Evolutionary conservation across 2,888 invertebrate genomes (phyloP).

Genomic region (Syrphus vitripennis): DNA sequence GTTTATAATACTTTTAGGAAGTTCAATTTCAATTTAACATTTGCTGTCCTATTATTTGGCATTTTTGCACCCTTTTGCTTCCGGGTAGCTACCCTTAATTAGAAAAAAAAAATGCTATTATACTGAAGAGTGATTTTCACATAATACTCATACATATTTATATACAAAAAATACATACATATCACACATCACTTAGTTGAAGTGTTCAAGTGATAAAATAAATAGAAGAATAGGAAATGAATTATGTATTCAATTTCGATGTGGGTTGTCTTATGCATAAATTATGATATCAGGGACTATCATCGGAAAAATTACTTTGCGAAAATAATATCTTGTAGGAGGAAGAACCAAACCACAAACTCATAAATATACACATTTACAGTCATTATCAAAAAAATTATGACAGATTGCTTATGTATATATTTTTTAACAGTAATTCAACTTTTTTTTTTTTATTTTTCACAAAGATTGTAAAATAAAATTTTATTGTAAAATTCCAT

Average conservation of each 20-base stretch:
- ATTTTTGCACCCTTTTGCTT: not conserved
- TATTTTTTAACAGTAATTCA: too few relatives aligned
- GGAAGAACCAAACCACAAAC: not conserved
- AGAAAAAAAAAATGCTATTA: not conserved
- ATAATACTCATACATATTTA: not conserved
- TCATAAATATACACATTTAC: not conserved
- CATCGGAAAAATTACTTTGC: conserved; percentile 40
- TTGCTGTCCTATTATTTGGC: conserved; percentile 1
- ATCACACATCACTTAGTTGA: not conserved
- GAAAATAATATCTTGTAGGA: not conserved
- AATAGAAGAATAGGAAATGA: conserved; percentile 12
- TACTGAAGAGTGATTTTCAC: not conserved
- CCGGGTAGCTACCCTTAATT: conserved; percentile 15
- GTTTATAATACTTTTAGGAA: conserved; percentile 8
- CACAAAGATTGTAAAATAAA: too few relatives aligned
- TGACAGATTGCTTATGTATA: too few relatives aligned
- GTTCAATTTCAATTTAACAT: conserved; percentile 29
- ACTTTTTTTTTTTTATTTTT: too few relatives aligned
- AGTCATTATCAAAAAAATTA: not conserved
- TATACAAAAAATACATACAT: not conserved
- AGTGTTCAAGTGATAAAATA: conserved; percentile 20
- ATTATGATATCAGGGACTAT: conserved; percentile 54
- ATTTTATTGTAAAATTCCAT: too few relatives aligned
- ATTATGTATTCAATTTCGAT: conserved; percentile 53
- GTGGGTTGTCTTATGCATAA: conserved; percentile 60